Percentiles rank a stretch among this genome's conserved stretches.
phyloP scores from a whole-genome alignment of 2,113 vertebrate genomes.

The Eulemur macaco region DNA sequence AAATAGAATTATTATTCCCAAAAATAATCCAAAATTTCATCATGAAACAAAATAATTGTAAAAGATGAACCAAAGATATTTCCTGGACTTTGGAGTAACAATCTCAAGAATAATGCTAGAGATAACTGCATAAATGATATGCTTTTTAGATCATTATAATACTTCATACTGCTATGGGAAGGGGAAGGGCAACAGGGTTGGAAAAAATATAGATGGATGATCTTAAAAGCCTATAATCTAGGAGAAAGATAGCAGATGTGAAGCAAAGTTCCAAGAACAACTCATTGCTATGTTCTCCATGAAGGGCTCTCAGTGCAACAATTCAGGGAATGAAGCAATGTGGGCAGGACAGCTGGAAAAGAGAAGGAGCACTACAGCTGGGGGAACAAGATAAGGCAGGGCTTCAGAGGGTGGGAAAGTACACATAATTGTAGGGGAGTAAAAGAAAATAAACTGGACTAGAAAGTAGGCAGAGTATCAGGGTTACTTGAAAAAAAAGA shows the following conservation, averaged over 20 bases:
- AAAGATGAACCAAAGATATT: neutral
- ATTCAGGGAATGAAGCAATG: neutral
- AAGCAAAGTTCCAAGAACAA: neutral
- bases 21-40: neutral
- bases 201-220: neutral
- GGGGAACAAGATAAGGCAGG: neutral
- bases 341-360: neutral
- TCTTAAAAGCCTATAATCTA: neutral
- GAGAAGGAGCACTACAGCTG: neutral
- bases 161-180: neutral
- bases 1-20: neutral
- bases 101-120: neutral
- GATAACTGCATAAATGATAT: neutral
- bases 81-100: neutral
- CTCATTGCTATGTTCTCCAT: neutral
- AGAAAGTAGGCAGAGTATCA: neutral
- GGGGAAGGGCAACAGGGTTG: neutral
- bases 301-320: neutral
- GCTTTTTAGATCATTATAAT: neutral
- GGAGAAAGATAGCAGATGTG: neutral
- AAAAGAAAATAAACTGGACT: neutral
- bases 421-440: neutral
- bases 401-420: neutral
- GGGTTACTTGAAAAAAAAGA: neutral
- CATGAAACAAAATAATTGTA: constrained; percentile 41